A percentile compares a stretch with the other conserved stretches of the same genome.
These are phyloP conservation scores for Carassius gibelio DNA, from an alignment of 2,113 vertebrate genomes.

Conservation along the genomic window DNA sequence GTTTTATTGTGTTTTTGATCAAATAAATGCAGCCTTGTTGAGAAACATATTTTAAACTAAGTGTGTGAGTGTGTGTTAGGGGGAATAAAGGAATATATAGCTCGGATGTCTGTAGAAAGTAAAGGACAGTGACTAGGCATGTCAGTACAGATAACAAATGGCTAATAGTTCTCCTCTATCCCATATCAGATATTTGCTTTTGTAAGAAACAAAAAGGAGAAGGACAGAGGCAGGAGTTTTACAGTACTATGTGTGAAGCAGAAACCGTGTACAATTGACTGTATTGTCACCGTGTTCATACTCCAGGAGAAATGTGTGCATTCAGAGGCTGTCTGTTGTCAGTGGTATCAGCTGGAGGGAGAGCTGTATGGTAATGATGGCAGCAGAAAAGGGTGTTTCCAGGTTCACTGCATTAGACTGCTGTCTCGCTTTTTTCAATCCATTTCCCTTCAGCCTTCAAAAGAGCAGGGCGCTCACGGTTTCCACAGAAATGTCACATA, in stretches of 20 bases:
- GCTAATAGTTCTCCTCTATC: constrained; percentile 6
- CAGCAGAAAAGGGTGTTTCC: constrained; percentile 54
- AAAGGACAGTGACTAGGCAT: constrained; percentile 12
- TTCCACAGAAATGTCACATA: constrained; percentile 40
- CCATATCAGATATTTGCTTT: constrained; percentile 37
- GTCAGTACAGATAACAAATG: not conserved
- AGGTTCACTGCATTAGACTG: constrained; percentile 57
- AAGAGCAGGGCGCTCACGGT: constrained; percentile 3
- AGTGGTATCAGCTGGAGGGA: constrained; percentile 38
- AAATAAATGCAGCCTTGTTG: not conserved
- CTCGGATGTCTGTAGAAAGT: not conserved
- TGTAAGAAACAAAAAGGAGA: not conserved
- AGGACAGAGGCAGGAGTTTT: constrained; percentile 3
- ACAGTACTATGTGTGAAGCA: constrained; percentile 20
- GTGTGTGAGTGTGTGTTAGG: not conserved
- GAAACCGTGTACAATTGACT: constrained; percentile 42
- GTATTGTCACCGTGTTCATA: constrained; percentile 29
- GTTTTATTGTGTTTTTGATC: not conserved
- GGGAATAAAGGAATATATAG: not conserved
- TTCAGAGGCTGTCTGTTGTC: constrained; percentile 21
- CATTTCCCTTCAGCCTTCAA: constrained; percentile 56
- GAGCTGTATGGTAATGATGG: constrained; percentile 50
- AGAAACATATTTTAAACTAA: not conserved
- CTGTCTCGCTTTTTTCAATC: constrained; percentile 57
- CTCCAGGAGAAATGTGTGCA: constrained; percentile 17